Evolutionary conservation across 1,140 invertebrate species (phyloP), one percentile per base, ranked within the genome.

Genomic region (Habropoda laboriosa): DNA sequence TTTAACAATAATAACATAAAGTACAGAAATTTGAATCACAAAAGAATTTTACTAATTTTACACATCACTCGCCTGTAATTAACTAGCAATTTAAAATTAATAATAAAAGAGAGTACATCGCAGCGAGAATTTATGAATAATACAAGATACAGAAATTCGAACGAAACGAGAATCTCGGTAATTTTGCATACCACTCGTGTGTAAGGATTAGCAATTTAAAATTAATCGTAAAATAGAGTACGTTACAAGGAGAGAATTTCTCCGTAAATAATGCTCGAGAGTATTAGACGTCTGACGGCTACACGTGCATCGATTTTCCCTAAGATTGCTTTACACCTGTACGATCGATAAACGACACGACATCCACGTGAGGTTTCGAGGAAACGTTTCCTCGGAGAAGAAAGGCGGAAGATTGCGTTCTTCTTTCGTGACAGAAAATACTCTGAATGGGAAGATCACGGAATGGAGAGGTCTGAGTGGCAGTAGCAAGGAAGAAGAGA

Each of bases 321-420:
- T 53, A 49, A 32, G 67, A 51, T 73, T 60, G 57, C 42, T 47
- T 51, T 80, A 42, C 72, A 79, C 71, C 63, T 82, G 80, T 80
- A 49, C 55, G 72, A 68, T 86, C 83, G 82, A 86, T 85, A 79
- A 82, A 70, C 76, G 64, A 68, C 63, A 38, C 72, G 55, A 51
- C 38, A 42, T 68, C 51, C 40, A 24, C 60, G 32, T 12, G 27
- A 42, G 40, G 40, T 66, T 47, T 58, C 10, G 40, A 63, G n/a
- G 32, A 67, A 72, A 27, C 47, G 27, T 35, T 79, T 70, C 67
- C 51, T 40, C 49, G 49, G 18, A 55, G 58, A 74, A 83, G 51
- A 60, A 73, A 74, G 81, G 42, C n/a, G 27, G 61, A 61, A 73
- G 75, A 84, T 83, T 83, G 64, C 68, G 63, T 64, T 67, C 66